phyloP scores from a whole-genome alignment of 2,113 vertebrate species.

The Cettia cetti region DNA sequence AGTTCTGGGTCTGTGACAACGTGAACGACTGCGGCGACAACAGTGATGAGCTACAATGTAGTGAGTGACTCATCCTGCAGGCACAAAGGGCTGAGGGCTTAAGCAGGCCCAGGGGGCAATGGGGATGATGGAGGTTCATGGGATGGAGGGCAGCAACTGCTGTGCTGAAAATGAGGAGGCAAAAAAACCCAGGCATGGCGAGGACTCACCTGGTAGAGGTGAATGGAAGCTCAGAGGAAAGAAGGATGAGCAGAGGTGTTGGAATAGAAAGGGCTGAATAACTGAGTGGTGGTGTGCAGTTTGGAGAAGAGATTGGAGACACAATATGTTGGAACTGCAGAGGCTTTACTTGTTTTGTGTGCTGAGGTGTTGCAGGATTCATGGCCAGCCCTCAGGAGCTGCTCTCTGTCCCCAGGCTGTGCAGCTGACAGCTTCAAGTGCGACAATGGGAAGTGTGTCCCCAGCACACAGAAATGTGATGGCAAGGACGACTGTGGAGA shows the following conservation, averaged over 20 bases:
- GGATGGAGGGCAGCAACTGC: neutral
- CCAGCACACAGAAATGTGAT: conserved; percentile 72
- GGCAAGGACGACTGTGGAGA: conserved; percentile 80
- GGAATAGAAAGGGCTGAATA: neutral
- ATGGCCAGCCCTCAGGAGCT: neutral
- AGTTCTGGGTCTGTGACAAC: conserved; percentile 86
- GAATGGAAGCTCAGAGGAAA: neutral
- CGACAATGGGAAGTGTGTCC: conserved; percentile 75
- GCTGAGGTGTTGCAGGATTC: neutral
- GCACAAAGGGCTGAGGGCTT: neutral
- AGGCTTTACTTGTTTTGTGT: fast-evolving
- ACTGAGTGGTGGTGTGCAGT: too few relatives aligned
- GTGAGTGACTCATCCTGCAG: conserved; percentile 56
- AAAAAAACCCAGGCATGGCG: neutral
- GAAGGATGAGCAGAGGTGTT: neutral
- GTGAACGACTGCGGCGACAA: conserved; percentile 89
- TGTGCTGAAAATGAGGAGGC: neutral
- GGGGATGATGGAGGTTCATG: fast-evolving
- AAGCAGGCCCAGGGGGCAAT: fast-evolving
- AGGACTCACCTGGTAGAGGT: neutral
- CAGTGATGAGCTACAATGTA: conserved; percentile 85
- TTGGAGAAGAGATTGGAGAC: neutral
- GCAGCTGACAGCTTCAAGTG: conserved; percentile 68
- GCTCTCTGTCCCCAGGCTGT: conserved; percentile 57
- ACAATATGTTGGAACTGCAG: neutral